These are phyloP conservation scores for Galaxea fascicularis DNA, from an alignment of 92 coral and sea anemone genomes.

Conservation along the genomic window DNA sequence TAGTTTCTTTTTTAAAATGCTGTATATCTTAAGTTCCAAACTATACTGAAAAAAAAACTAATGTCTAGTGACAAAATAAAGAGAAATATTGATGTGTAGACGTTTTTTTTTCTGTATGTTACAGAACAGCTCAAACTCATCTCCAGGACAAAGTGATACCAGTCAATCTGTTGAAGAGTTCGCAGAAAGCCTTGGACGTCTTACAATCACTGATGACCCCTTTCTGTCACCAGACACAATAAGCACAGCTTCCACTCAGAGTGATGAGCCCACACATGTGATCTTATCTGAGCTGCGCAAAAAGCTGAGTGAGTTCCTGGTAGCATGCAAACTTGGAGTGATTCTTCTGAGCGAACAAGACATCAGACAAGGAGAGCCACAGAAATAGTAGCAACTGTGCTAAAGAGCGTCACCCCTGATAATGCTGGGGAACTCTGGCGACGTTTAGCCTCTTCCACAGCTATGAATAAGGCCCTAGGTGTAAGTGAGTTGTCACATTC, in stretches of 20 bases:
- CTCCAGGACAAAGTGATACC: conserved; percentile 18
- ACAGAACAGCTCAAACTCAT: neutral
- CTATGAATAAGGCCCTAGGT: conserved; percentile 51
- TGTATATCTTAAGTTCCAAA: conserved; percentile 1
- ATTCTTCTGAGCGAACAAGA: conserved; percentile 15
- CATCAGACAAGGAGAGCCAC: conserved; percentile 22
- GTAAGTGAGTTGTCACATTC: conserved; percentile 29
- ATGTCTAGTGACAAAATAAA: neutral
- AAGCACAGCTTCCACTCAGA: conserved; percentile 30
- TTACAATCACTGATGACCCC: neutral
- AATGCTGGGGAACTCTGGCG: conserved; percentile 45
- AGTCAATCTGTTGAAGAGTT: conserved; percentile 10
- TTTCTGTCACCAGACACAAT: conserved; percentile 13
- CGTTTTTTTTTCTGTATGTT: conserved; percentile 1
- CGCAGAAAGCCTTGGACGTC: conserved; percentile 10
- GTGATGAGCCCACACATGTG: conserved; percentile 20
- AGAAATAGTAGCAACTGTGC: conserved; percentile 7
- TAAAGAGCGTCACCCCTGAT: conserved; percentile 28
- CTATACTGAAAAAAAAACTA: neutral
- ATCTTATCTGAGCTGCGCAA: neutral
- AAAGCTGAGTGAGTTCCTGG: conserved; percentile 44
- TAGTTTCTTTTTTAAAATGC: neutral
- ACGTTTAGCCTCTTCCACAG: conserved; percentile 32
- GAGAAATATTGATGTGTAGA: neutral
- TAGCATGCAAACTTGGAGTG: conserved; percentile 35